Base-by-base conservation (phyloP, 2,113 vertebrate species). In the Paramormyrops kingsleyae region DNA sequence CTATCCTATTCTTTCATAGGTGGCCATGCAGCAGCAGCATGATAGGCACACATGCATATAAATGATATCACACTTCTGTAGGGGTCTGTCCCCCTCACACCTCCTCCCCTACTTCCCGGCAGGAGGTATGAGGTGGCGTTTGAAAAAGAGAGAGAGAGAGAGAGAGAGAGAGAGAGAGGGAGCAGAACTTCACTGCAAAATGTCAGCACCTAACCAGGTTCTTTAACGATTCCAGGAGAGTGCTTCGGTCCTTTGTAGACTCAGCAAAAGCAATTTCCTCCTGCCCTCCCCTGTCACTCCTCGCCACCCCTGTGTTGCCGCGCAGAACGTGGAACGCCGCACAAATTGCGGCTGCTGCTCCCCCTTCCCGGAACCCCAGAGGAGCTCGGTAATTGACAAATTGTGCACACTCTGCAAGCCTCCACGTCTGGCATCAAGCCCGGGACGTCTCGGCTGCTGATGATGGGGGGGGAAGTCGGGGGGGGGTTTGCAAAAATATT, bases 341-440 rank as follows among this genome's bases (percentile, higher is more conserved):
- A 46, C 21, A 35, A 27, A 87, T 56, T 31, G 56, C n/a, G 8
- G 13, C 87, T 19, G 5, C 87, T 59, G 27, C 13, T 46, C 87
- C 42, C 9, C 87, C 42, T 21, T 17, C 87, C 87, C 49, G n/a
- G 2, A n/a, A 21, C 74, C 49, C 50, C 10, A 24, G 21, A 13
- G 24, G 70, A 56, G 88, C 35, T 52, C 9, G 21, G 74, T 42
- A 83, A 83, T 83, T 83, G 74, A 56, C 74, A 83, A 56, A 83
- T 84, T 89, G 35, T 89, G 77, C 88, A 59, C 70, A 83, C 88
- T 53, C 74, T 83, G 88, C 74, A 56, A 89, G 50, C 50, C 17
- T 89, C 77, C 39, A 19, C 7, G 88, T 27, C 31, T 89, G 49
- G 17, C 52, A 89, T 89, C 39, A 52, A 89, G 52, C 77, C 70